Percentiles rank a stretch among this genome's conserved stretches.
Conservation (phyloP, 2,797 vertebrate species). For the Crenichthys baileyi region DNA sequence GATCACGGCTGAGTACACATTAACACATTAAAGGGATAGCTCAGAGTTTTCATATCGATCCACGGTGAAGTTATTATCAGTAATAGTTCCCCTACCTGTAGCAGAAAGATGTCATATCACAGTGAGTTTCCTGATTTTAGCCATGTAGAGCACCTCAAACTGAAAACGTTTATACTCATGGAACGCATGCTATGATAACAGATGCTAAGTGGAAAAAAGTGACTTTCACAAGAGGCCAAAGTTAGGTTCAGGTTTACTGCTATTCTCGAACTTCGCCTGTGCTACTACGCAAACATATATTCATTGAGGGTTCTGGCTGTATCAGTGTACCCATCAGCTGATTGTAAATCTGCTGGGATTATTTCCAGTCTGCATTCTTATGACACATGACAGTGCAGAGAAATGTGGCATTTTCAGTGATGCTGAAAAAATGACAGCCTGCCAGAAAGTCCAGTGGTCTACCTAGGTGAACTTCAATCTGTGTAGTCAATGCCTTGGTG, state of each 20-base stretch:
- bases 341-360: background rate
- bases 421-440: background rate
- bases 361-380: background rate
- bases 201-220: too few relatives aligned
- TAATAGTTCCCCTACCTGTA: background rate
- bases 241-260: background rate
- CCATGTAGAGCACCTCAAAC: background rate
- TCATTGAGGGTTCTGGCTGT: background rate
- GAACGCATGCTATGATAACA: background rate
- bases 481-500: background rate
- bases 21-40: constrained; percentile 15
- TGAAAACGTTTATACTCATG: background rate
- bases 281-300: background rate
- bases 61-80: background rate
- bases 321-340: background rate
- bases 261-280: background rate
- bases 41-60: background rate
- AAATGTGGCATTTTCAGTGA: background rate
- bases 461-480: background rate
- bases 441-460: background rate
- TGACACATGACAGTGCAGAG: background rate
- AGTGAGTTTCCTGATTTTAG: background rate
- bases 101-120: background rate
- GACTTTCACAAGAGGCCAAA: too few relatives aligned
- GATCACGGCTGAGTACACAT: constrained; percentile 37